Conservation (phyloP, 2,888 invertebrate species). For the Andrena bicolor region DNA sequence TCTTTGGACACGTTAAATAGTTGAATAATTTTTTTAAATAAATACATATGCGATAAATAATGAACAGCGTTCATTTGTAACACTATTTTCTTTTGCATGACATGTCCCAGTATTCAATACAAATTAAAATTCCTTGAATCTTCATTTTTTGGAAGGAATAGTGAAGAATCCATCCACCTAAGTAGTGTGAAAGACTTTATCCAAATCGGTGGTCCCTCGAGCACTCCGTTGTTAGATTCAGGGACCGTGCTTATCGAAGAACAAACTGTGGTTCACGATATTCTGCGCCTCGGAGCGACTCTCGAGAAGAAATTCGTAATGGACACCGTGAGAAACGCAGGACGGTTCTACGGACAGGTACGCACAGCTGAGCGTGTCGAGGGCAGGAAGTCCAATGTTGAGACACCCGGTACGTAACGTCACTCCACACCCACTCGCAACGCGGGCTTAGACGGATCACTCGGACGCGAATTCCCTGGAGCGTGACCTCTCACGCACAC, state of each 20-base stretch:
- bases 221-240: not conserved
- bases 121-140: too few relatives aligned
- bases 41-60: too few relatives aligned
- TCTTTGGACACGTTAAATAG: too few relatives aligned
- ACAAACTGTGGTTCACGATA: not conserved
- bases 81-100: too few relatives aligned
- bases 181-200: too few relatives aligned
- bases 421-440: slow-evolving; percentile 55
- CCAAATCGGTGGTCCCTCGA: too few relatives aligned
- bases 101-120: too few relatives aligned
- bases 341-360: slow-evolving; percentile 26
- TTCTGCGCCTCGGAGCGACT: slow-evolving; percentile 12
- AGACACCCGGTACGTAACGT: slow-evolving; percentile 54
- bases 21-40: too few relatives aligned
- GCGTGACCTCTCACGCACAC: slow-evolving; percentile 45
- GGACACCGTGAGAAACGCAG: slow-evolving; percentile 73
- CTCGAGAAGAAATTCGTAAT: slow-evolving; percentile 70
- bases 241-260: not conserved
- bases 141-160: too few relatives aligned
- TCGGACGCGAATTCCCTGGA: slow-evolving; percentile 49
- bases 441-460: slow-evolving; percentile 51
- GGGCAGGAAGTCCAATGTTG: slow-evolving; percentile 34
- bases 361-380: slow-evolving; percentile 32
- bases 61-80: too few relatives aligned
- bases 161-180: too few relatives aligned